phyloP scores from a whole-genome alignment of 2,797 vertebrate genomes.

The Danio albolineatus region DNA sequence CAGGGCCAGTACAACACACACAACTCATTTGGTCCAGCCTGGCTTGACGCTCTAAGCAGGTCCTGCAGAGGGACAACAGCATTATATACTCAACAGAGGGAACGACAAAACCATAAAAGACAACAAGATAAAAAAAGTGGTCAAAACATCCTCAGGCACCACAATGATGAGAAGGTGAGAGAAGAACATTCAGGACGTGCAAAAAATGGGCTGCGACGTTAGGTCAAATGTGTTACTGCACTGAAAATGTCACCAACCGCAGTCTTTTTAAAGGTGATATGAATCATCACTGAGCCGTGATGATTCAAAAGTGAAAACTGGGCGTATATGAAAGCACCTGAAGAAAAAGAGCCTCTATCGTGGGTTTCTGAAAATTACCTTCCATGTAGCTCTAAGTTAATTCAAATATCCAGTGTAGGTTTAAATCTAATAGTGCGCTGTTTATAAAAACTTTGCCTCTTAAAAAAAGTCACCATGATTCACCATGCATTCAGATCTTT shows the following conservation, averaged over 20 bases:
- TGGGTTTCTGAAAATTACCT: no score
- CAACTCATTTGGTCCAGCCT: constrained; percentile 13
- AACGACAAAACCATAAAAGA: constrained; percentile 9
- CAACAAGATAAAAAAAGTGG: background rate
- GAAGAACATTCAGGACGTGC: background rate
- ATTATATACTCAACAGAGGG: background rate
- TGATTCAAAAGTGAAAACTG: background rate
- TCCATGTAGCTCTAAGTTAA: no score
- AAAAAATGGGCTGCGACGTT: constrained; percentile 5
- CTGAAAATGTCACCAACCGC: background rate
- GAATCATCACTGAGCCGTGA: background rate
- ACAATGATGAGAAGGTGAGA: background rate
- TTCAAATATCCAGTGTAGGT: no score
- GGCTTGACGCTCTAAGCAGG: constrained; percentile 3
- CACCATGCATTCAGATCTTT: no score
- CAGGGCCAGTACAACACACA: constrained; percentile 24
- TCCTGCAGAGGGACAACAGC: constrained; percentile 6
- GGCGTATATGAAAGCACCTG: background rate
- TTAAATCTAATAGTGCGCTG: no score
- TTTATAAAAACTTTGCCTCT: no score
- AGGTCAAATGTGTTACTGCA: constrained; percentile 9
- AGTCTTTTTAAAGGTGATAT: background rate
- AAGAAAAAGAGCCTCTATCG: background rate
- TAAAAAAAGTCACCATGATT: no score
- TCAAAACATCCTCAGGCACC: background rate